Evolutionary conservation across 2,888 invertebrate genomes (phyloP).

Genomic region (Parnassius glacialis): DNA sequence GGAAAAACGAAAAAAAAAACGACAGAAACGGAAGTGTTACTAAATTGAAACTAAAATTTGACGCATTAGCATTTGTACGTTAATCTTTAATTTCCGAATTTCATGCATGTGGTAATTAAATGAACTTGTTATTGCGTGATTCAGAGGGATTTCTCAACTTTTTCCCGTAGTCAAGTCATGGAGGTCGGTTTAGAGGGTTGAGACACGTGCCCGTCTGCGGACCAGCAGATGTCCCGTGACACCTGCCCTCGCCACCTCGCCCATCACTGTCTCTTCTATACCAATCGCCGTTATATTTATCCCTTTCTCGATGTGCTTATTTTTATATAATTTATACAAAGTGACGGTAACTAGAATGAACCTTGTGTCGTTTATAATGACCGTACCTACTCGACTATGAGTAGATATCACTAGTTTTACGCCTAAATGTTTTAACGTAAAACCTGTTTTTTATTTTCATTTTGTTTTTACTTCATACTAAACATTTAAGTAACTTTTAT

Average conservation of each 20-base stretch:
- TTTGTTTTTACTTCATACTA: neutral
- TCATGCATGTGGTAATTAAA: conserved; percentile 19
- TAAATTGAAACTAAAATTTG: conserved; percentile 8
- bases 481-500: too few relatives aligned
- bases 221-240: conserved; percentile 77
- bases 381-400: conserved; percentile 51
- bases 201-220: conserved; percentile 70
- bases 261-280: conserved; percentile 63
- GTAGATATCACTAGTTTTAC: conserved; percentile 52
- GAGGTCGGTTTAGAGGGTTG: conserved; percentile 72
- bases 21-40: conserved; percentile 4
- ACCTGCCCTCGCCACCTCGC: conserved; percentile 73
- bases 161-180: conserved; percentile 57
- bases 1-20: neutral
- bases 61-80: conserved; percentile 12
- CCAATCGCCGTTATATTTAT: conserved; percentile 50
- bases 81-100: conserved; percentile 25
- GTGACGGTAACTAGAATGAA: conserved; percentile 78
- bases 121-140: conserved; percentile 39
- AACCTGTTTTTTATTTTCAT: conserved; percentile 8
- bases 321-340: conserved; percentile 80
- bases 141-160: conserved; percentile 58
- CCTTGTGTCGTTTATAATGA: conserved; percentile 72
- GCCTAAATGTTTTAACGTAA: conserved; percentile 1
- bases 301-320: conserved; percentile 69